These are phyloP conservation scores for Macrocentrus cingulum DNA, from an alignment of 1,140 invertebrate genomes.

Conservation along the genomic window DNA sequence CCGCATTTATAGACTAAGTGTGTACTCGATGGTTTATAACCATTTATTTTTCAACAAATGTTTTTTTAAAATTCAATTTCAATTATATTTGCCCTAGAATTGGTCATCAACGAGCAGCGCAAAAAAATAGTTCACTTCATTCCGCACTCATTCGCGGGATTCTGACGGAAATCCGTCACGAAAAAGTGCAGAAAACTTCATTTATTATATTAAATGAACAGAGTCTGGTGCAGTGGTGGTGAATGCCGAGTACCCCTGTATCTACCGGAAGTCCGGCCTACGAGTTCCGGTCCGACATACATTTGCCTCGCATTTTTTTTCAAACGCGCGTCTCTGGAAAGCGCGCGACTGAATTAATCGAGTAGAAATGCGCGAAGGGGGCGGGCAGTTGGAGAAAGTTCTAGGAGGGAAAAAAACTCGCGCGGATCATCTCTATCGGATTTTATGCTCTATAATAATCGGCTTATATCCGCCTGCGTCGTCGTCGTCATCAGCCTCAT, in stretches of 20 bases:
- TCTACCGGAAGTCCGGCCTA: conserved; percentile 59
- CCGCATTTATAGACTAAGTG: no score
- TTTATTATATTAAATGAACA: background rate
- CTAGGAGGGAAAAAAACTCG: no score
- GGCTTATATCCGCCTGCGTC: background rate
- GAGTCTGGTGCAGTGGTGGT: conserved; percentile 16
- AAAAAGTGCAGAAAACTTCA: background rate
- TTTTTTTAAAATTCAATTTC: no score
- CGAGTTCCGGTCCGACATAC: conserved; percentile 52
- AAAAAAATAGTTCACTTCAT: no score
- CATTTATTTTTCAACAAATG: no score
- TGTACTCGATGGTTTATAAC: no score
- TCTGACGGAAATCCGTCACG: no score
- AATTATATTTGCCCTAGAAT: no score
- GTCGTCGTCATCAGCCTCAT: no score
- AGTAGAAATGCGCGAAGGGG: background rate
- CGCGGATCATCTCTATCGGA: conserved; percentile 7
- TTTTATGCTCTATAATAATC: background rate
- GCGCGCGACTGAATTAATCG: background rate
- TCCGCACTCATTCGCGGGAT: no score
- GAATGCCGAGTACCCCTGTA: conserved; percentile 49
- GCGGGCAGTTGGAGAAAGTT: background rate
- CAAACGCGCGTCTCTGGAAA: conserved; percentile 29
- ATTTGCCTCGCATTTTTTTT: conserved; percentile 36
- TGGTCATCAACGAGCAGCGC: no score